Conservation (phyloP, 2,797 vertebrate species). For the Erethizon dorsatum region DNA sequence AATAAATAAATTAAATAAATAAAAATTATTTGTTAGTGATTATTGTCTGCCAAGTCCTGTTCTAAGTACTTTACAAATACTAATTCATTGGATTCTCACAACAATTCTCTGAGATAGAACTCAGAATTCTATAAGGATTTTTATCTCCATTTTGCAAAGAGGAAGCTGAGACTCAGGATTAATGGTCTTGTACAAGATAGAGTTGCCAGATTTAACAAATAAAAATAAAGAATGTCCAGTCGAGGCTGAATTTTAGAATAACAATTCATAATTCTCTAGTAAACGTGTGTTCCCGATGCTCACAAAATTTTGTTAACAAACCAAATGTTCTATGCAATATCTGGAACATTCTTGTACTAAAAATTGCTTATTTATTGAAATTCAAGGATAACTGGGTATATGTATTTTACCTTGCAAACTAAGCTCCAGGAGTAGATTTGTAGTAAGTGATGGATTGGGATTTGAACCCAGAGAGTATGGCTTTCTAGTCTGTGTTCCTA, state of each 20-base stretch:
- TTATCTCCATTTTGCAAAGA: slow-evolving; percentile 49
- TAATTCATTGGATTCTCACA: background rate
- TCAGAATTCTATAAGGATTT: background rate
- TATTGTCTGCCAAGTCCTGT: slow-evolving; percentile 21
- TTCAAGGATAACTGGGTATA: background rate
- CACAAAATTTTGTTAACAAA: background rate
- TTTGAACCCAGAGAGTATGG: background rate
- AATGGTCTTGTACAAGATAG: background rate
- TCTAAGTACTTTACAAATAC: slow-evolving; percentile 11
- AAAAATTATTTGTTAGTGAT: slow-evolving; percentile 54
- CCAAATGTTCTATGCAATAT: background rate
- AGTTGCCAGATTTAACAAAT: slow-evolving; percentile 17
- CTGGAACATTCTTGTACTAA: background rate
- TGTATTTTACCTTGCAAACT: background rate
- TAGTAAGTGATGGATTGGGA: background rate
- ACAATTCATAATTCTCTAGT: background rate
- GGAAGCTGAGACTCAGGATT: background rate
- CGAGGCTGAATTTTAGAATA: slow-evolving; percentile 45
- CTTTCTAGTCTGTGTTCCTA: background rate
- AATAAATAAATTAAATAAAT: no score
- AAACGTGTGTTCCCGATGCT: background rate
- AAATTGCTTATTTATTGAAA: background rate
- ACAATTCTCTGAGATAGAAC: background rate
- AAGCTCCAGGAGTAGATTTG: background rate
- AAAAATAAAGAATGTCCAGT: background rate